Conservation (phyloP, 2,113 vertebrate genomes). For the Climacteris rufus region DNA sequence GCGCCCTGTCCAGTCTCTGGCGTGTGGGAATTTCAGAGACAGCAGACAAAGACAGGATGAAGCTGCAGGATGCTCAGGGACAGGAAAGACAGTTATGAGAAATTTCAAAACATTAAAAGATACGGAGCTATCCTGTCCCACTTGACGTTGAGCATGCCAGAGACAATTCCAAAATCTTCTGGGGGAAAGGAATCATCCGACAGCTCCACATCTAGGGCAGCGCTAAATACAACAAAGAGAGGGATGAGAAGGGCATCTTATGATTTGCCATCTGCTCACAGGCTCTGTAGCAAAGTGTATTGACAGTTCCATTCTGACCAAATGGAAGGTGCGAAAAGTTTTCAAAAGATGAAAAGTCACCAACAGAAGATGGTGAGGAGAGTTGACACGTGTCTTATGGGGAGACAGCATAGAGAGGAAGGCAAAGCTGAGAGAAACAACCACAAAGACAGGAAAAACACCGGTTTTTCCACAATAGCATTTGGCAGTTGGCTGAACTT, state of each 20-base stretch:
- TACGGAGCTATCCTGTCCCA: slow-evolving; percentile 98
- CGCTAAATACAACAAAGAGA: slow-evolving; percentile 62
- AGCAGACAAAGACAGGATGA: accelerated
- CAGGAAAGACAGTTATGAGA: accelerated
- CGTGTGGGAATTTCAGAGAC: background rate
- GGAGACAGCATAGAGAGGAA: background rate
- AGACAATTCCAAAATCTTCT: slow-evolving; percentile 94
- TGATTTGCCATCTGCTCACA: accelerated
- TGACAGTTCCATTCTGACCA: background rate
- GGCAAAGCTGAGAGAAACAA: background rate
- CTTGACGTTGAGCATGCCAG: slow-evolving; percentile 94
- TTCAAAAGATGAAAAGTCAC: background rate
- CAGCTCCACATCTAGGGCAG: slow-evolving; percentile 92
- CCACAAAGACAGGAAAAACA: background rate
- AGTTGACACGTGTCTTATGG: accelerated
- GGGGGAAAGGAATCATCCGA: slow-evolving; percentile 96
- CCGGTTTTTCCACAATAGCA: background rate
- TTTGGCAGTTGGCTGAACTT: background rate
- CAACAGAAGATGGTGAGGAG: background rate
- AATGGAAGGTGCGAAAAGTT: background rate
- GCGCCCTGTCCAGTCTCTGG: background rate
- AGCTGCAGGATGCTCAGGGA: background rate
- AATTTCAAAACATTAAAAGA: slow-evolving; percentile 65
- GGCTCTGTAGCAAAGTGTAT: background rate
- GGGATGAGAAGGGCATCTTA: background rate